Conservation (phyloP, 2,888 invertebrate genomes). For the Minunthozetes semirufus region DNA sequence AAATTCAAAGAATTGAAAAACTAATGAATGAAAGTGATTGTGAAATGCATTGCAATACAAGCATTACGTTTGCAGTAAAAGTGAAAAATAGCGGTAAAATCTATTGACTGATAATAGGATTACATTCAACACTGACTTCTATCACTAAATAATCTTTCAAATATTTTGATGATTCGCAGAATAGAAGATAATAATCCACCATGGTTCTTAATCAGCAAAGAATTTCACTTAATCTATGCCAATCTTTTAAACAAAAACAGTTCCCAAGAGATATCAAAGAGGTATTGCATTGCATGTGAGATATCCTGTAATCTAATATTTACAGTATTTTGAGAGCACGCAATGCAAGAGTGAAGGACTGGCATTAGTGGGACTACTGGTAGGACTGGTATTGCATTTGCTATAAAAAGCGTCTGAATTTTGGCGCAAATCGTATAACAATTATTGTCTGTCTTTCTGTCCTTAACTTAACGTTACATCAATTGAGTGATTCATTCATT, state of each 20-base stretch:
- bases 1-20: background rate
- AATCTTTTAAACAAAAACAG: too few relatives aligned
- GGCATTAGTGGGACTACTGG: background rate
- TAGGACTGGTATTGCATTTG: background rate
- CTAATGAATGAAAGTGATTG: background rate
- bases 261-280: too few relatives aligned
- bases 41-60: background rate
- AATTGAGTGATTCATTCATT: background rate
- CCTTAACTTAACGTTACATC: background rate
- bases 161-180: too few relatives aligned
- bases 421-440: conserved; percentile 20
- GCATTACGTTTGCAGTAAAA: background rate
- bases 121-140: background rate
- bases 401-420: background rate
- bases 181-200: too few relatives aligned
- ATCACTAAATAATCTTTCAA: too few relatives aligned
- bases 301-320: background rate
- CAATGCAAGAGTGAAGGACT: background rate
- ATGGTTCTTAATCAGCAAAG: too few relatives aligned
- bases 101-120: background rate
- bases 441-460: background rate
- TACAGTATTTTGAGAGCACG: background rate
- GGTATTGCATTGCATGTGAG: too few relatives aligned
- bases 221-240: too few relatives aligned
- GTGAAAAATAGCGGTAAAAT: background rate